A percentile compares a stretch with the other conserved stretches of the same genome.
phyloP scores from a whole-genome alignment of 2,888 invertebrate species.

The Petrolisthes cinctipes region DNA sequence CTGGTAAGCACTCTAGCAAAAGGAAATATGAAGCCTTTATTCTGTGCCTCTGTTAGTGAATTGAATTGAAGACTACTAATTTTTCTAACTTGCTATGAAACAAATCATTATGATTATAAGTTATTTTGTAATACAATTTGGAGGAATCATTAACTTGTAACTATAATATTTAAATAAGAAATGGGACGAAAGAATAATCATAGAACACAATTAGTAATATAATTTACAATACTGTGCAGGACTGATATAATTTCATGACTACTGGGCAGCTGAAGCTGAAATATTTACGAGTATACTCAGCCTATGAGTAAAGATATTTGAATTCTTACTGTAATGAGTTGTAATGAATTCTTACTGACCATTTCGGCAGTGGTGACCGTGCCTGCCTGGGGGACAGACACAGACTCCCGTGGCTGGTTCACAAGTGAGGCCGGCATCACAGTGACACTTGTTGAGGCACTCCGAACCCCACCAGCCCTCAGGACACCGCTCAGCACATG shows the following conservation, averaged over 20 bases:
- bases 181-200: too few relatives aligned
- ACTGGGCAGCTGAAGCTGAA: too few relatives aligned
- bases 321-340: too few relatives aligned
- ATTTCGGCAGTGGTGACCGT: constrained; percentile 67
- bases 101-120: too few relatives aligned
- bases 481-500: constrained; percentile 29
- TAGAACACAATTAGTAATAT: too few relatives aligned
- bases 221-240: too few relatives aligned
- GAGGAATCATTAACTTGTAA: too few relatives aligned
- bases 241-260: too few relatives aligned
- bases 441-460: constrained; percentile 31
- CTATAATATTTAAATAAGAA: too few relatives aligned
- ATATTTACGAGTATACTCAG: too few relatives aligned
- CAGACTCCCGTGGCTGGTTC: constrained; percentile 41
- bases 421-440: constrained; percentile 24
- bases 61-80: background rate
- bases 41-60: background rate
- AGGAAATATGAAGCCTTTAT: background rate
- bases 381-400: constrained; percentile 32
- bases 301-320: too few relatives aligned
- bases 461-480: constrained; percentile 39
- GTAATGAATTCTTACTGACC: constrained; percentile 14
- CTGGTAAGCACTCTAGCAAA: constrained; percentile 66
- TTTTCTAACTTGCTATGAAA: background rate
- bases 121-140: background rate